Percentiles rank a stretch among this genome's conserved stretches.
phyloP scores from a whole-genome alignment of 2,888 invertebrate species.

The Trimorus sp. region DNA sequence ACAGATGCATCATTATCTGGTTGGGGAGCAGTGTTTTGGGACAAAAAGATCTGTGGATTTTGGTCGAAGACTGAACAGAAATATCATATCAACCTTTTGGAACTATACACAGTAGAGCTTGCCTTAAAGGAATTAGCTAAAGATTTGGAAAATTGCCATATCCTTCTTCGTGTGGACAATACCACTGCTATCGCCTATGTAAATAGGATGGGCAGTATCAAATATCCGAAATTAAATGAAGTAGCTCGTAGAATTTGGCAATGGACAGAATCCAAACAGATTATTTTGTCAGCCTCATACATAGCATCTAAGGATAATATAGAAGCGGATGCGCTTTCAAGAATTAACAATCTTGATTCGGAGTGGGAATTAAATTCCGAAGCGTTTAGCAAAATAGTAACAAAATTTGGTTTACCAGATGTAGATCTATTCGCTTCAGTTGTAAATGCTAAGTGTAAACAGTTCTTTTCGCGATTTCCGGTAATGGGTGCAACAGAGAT shows the following conservation, averaged over 20 bases:
- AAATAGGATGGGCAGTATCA: conserved; percentile 20
- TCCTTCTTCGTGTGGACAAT: conserved; percentile 14
- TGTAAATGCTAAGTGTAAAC: conserved; percentile 29
- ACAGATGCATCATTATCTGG: conserved; percentile 6
- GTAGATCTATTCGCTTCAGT: conserved; percentile 49
- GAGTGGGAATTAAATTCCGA: conserved; percentile 53
- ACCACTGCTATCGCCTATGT: conserved; percentile 9
- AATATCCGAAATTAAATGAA: neutral
- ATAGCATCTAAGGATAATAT: conserved; percentile 48
- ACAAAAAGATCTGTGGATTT: neutral
- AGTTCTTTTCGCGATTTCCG: conserved; percentile 34
- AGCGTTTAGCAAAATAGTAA: conserved; percentile 34
- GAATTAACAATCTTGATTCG: conserved; percentile 57
- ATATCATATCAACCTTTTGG: neutral
- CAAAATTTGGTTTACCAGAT: conserved; percentile 13
- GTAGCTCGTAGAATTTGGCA: conserved; percentile 26
- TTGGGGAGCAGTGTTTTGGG: conserved; percentile 8
- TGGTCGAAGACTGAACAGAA: neutral
- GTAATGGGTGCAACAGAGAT: conserved; percentile 11
- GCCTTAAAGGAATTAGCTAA: neutral
- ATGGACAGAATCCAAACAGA: conserved; percentile 17
- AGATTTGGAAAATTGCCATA: conserved; percentile 4
- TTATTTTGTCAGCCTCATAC: conserved; percentile 9
- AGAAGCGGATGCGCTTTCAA: conserved; percentile 68
- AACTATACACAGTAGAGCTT: conserved; percentile 12